Conservation (phyloP, 53 echinoderm and acorn worm genomes). For the Crossaster papposus region DNA sequence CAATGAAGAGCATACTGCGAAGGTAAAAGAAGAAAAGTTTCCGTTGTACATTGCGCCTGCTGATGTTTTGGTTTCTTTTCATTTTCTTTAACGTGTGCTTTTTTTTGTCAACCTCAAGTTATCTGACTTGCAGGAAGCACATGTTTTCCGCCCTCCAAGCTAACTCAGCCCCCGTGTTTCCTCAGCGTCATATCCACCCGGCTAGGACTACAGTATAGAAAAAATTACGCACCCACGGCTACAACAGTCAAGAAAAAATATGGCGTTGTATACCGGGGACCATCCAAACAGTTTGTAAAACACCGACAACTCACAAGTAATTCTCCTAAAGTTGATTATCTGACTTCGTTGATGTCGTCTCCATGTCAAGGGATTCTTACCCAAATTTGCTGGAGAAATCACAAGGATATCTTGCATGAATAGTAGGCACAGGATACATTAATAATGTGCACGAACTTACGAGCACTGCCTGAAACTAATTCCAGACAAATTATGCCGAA, state of each 20-base stretch:
- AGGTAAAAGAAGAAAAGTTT: too few relatives aligned
- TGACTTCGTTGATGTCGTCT: too few relatives aligned
- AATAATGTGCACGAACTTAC: too few relatives aligned
- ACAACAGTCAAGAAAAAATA: neutral
- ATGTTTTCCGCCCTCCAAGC: slow-evolving; percentile 34
- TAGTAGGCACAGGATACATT: too few relatives aligned
- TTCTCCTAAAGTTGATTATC: neutral
- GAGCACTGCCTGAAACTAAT: too few relatives aligned
- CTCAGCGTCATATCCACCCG: slow-evolving; percentile 48
- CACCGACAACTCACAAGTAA: neutral
- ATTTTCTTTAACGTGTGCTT: neutral
- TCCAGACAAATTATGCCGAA: too few relatives aligned
- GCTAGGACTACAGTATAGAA: neutral
- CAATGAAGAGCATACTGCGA: too few relatives aligned
- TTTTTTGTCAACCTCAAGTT: slow-evolving; percentile 2
- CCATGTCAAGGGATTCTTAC: too few relatives aligned
- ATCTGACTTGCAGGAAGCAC: slow-evolving; percentile 27
- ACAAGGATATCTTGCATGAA: too few relatives aligned
- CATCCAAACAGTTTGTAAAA: slow-evolving; percentile 26
- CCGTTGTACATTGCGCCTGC: too few relatives aligned
- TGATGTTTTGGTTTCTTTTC: neutral
- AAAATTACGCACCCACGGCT: neutral
- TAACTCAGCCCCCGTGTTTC: slow-evolving; percentile 21
- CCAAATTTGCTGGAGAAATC: too few relatives aligned
- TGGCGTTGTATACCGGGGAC: neutral